Percentiles rank a stretch among this genome's conserved stretches.
Conservation (phyloP, 1,140 invertebrate species). For the Drosophila nikananu region DNA sequence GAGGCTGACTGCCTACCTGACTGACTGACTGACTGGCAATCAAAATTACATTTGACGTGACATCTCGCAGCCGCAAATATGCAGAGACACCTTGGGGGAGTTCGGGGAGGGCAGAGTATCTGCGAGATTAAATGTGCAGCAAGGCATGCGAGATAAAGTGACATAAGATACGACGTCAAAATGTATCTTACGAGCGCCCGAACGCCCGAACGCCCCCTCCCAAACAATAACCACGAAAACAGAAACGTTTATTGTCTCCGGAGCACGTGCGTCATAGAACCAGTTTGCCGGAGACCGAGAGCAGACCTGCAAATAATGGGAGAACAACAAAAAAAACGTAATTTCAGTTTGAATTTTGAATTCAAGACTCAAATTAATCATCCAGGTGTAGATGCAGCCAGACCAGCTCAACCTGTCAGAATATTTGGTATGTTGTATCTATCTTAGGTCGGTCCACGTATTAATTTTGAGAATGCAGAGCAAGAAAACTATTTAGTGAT, state of each 20-base stretch:
- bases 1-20: conserved; percentile 32
- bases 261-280: conserved; percentile 54
- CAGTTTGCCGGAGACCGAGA: conserved; percentile 37
- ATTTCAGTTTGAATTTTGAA: conserved; percentile 35
- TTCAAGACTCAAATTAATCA: conserved; percentile 36
- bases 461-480: not conserved
- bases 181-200: conserved; percentile 58
- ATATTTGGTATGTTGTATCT: not conserved
- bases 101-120: conserved; percentile 18
- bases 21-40: conserved; percentile 53
- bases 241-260: conserved; percentile 62
- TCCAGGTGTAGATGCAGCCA: conserved; percentile 4
- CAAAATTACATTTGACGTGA: conserved; percentile 75
- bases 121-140: conserved; percentile 75
- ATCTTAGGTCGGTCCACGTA: not conserved
- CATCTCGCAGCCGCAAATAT: conserved; percentile 63
- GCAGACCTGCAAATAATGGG: conserved; percentile 41
- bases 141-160: conserved; percentile 60
- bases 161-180: conserved; percentile 72
- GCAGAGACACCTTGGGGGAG: conserved; percentile 57
- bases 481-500: not conserved
- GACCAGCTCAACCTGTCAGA: conserved; percentile 16
- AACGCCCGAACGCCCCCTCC: conserved; percentile 33
- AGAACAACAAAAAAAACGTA: conserved; percentile 1
- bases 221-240: conserved; percentile 27